These are phyloP conservation scores for Cephalotes varians DNA, from an alignment of 2,888 invertebrate species.

Conservation along the genomic window DNA sequence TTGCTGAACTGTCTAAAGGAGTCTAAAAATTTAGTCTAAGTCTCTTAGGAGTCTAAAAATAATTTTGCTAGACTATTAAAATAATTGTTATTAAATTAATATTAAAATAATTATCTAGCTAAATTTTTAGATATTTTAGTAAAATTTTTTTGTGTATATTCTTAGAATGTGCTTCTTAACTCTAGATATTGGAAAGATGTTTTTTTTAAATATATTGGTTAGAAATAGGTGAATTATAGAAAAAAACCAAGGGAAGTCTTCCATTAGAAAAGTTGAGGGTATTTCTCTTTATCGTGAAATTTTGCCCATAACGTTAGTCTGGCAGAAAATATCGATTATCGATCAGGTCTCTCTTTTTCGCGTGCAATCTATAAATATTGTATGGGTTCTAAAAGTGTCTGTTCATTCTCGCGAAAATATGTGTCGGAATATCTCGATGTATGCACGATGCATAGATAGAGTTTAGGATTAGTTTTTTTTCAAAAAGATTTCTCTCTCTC, in stretches of 20 bases:
- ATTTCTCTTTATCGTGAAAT: slow-evolving; percentile 26
- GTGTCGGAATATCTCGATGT: not conserved
- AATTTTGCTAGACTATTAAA: no score
- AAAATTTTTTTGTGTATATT: no score
- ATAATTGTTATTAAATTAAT: no score
- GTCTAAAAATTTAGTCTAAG: no score
- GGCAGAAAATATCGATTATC: slow-evolving; percentile 50
- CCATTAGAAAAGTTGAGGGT: slow-evolving; percentile 28
- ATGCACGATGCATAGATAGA: not conserved
- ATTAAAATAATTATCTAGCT: no score
- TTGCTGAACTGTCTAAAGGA: no score
- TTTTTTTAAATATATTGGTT: slow-evolving; percentile 2
- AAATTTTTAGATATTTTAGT: no score
- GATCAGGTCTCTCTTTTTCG: slow-evolving; percentile 45
- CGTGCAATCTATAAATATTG: slow-evolving; percentile 49
- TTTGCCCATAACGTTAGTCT: slow-evolving; percentile 23
- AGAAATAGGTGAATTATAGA: not conserved
- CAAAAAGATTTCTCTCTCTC: no score
- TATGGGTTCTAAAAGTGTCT: slow-evolving; percentile 46
- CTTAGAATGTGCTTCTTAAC: not conserved
- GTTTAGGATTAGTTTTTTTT: slow-evolving; percentile 23
- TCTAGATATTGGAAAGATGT: not conserved
- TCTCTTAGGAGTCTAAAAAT: no score
- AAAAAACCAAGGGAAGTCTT: slow-evolving; percentile 17
- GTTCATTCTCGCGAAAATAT: slow-evolving; percentile 52